phyloP scores from a whole-genome alignment of 2,888 invertebrate species.

The Ornithoptera priamus region DNA sequence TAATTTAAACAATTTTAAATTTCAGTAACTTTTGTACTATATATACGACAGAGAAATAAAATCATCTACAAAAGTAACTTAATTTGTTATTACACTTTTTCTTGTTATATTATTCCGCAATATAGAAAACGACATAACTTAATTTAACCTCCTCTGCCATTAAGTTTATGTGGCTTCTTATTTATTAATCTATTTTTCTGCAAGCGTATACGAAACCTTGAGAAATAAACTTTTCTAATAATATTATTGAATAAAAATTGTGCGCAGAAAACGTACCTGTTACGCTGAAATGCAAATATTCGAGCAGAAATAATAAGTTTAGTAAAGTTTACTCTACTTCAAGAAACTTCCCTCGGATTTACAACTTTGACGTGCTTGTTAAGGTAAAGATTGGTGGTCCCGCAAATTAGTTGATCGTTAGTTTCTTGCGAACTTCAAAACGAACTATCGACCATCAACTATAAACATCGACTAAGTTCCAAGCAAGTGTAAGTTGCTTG shows the following conservation, averaged over 20 bases:
- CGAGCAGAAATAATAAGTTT: conserved; percentile 23
- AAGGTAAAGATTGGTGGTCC: conserved; percentile 31
- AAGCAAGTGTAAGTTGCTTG: conserved; percentile 26
- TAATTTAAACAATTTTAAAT: too few species aligned
- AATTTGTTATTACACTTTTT: not conserved
- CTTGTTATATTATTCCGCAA: not conserved
- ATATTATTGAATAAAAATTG: not conserved
- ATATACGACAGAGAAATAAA: too few species aligned
- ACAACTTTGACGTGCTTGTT: conserved; percentile 30
- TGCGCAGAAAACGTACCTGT: not conserved
- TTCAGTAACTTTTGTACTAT: too few species aligned
- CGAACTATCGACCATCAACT: conserved; percentile 30
- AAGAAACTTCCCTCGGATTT: conserved; percentile 28
- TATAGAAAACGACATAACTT: too few species aligned
- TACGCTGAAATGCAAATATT: not conserved
- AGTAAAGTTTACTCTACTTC: conserved; percentile 22
- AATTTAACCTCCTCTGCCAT: not conserved
- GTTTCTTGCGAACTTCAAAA: conserved; percentile 30
- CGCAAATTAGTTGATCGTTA: conserved; percentile 31
- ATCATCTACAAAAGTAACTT: not conserved
- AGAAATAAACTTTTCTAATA: too few species aligned
- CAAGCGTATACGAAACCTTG: not conserved
- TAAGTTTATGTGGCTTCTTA: not conserved
- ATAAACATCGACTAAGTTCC: conserved; percentile 29
- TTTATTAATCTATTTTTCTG: not conserved